phyloP scores from a whole-genome alignment of 64 coral and sea anemone genomes.

The Anthopleura sola region DNA sequence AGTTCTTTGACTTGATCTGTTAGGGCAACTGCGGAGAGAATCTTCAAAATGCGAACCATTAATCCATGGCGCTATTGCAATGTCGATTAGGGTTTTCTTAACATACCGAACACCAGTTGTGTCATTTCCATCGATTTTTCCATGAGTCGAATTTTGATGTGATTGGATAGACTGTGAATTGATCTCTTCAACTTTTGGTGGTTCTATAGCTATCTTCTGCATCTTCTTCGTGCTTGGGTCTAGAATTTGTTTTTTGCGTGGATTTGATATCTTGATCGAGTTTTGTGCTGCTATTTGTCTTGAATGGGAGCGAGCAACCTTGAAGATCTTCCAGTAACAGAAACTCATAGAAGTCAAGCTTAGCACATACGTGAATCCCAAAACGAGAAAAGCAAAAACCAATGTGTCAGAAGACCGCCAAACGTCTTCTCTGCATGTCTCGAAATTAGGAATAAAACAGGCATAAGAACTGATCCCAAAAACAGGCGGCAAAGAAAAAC shows the following conservation, averaged over 20 bases:
- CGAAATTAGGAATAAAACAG: slow-evolving; percentile 62
- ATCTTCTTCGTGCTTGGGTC: neutral
- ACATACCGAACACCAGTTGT: too few species aligned
- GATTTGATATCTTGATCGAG: neutral
- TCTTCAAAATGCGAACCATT: neutral
- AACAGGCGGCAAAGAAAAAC: slow-evolving; percentile 38
- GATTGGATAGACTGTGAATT: neutral
- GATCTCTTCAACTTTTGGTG: neutral
- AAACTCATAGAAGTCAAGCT: slow-evolving; percentile 35
- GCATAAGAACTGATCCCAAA: slow-evolving; percentile 57
- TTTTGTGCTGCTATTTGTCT: slow-evolving; percentile 19
- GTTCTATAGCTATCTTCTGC: neutral
- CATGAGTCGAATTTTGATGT: neutral
- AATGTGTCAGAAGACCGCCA: slow-evolving; percentile 33
- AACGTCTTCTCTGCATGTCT: slow-evolving; percentile 42
- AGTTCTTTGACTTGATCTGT: too few species aligned
- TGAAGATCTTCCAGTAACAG: slow-evolving; percentile 56
- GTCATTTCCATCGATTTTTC: neutral
- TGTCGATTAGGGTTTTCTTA: neutral
- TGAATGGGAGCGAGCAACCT: slow-evolving; percentile 49
- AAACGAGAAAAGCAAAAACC: slow-evolving; percentile 34
- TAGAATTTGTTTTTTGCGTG: neutral
- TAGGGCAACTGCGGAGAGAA: too few species aligned
- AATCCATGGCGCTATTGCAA: neutral
- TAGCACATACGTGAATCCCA: slow-evolving; percentile 52